These are phyloP conservation scores for Macrobrachium nipponense DNA, from an alignment of 1,140 invertebrate genomes.

Conservation along the genomic window DNA sequence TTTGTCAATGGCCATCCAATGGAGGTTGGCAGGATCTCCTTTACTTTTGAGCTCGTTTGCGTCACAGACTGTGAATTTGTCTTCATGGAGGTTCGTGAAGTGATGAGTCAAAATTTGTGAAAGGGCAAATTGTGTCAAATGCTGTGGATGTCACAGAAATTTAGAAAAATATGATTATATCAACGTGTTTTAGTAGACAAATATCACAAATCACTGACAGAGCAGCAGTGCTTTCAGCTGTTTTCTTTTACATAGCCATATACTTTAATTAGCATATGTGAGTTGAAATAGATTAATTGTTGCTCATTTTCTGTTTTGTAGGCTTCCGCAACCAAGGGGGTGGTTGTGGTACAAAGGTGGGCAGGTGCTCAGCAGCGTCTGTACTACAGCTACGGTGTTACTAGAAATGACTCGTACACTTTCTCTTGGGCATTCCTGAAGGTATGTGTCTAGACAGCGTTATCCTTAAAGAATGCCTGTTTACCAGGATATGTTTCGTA, in stretches of 20 bases:
- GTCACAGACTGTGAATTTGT: constrained; percentile 70
- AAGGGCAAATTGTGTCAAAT: background rate
- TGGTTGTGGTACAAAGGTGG: constrained; percentile 69
- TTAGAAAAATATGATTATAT: background rate
- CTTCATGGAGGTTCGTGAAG: constrained; percentile 71
- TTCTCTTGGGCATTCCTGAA: constrained; percentile 75
- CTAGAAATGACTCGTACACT: constrained; percentile 70
- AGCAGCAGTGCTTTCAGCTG: background rate
- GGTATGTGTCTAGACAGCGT: constrained; percentile 62
- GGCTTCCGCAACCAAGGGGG: constrained; percentile 68
- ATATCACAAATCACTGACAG: too few species aligned
- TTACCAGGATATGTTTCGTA: too few species aligned
- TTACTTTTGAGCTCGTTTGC: constrained; percentile 73
- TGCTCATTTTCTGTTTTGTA: constrained; percentile 43
- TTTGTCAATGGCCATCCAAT: constrained; percentile 68
- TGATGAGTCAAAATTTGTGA: background rate
- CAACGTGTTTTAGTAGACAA: too few species aligned
- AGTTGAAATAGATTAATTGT: background rate
- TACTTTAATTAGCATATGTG: too few species aligned
- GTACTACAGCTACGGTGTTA: constrained; percentile 69
- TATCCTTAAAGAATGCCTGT: too few species aligned
- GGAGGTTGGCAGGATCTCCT: constrained; percentile 70
- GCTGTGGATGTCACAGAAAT: background rate
- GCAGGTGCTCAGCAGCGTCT: constrained; percentile 68
- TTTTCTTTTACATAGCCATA: background rate